These are phyloP conservation scores for Drosophila testacea DNA, from an alignment of 2,888 invertebrate genomes.

Conservation along the genomic window DNA sequence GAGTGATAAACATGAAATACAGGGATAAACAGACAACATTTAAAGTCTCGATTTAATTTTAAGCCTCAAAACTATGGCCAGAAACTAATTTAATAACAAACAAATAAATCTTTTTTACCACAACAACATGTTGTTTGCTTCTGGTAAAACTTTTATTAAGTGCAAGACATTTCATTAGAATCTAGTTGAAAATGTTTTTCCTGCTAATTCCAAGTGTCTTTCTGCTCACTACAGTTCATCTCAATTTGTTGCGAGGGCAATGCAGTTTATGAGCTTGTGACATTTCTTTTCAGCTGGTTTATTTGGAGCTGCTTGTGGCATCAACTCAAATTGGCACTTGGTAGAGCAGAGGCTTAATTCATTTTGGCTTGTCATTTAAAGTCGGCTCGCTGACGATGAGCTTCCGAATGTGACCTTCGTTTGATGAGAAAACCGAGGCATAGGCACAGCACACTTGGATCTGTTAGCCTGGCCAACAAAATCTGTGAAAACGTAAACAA, in stretches of 20 bases:
- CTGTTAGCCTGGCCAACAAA: conserved; percentile 16
- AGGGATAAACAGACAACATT: not conserved
- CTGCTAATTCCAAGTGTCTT: not conserved
- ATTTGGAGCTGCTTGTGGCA: conserved; percentile 21
- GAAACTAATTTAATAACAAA: not conserved
- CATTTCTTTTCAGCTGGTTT: conserved; percentile 14
- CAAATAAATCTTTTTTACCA: not conserved
- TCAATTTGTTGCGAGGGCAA: conserved; percentile 42
- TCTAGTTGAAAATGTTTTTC: conserved; percentile 13
- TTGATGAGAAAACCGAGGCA: conserved; percentile 14
- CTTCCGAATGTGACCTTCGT: conserved; percentile 50
- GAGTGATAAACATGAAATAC: not conserved
- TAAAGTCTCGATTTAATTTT: not conserved
- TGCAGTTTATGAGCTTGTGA: conserved; percentile 21
- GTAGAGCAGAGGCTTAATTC: conserved; percentile 33
- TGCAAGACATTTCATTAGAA: conserved; percentile 27
- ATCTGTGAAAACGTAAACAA: conserved; percentile 71
- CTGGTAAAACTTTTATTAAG: not conserved
- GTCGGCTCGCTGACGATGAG: conserved; percentile 4
- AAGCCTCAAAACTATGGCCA: not conserved
- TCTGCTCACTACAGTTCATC: conserved; percentile 20
- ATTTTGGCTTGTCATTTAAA: conserved; percentile 51
- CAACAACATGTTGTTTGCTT: not conserved
- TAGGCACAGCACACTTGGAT: conserved; percentile 2
- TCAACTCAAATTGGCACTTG: conserved; percentile 12